Evolutionary conservation across 1,140 invertebrate genomes (phyloP), one percentile per base, ranked within the genome.

Genomic region (Brachionus rubens): DNA sequence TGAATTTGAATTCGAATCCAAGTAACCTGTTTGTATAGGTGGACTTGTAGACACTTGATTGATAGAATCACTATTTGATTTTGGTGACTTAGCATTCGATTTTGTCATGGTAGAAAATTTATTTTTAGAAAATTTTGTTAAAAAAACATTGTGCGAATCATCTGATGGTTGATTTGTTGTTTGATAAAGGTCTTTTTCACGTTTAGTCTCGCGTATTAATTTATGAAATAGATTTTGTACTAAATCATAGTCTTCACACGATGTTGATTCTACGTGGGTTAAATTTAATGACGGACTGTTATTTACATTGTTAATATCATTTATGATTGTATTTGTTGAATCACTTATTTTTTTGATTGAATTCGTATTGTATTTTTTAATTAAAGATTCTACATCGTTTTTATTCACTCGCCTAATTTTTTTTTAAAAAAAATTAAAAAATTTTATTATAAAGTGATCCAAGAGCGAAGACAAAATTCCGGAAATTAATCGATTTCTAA

Each of bases 311-410:
- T n/a, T 30, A n/a, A 65, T 14, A 28, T 65, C 59, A 24, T 41
- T 65, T 43, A 65, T 65, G 0, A 65, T 65, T 26, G 59, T 65
- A 9, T 65, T 65, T 65, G 59, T 65, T 14, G 59, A 65, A 43
- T 65, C 59, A 24, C 40, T 65, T 12, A 65, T 46, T 65, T 24
- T 36, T 10, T 65, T 65, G 1, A 16, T 16, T 36, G 33, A 36
- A 6, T 7, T 33, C 0, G 36, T 43, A n/a, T 21, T 41, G 41
- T 46, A 65, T 43, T 65, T 65, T 65, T 26, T 65, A 6, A 65
- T 16, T 3, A 65, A 19, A 65, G 19, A 9, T 41, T 65, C 59
- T 10, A 65, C 59, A 43, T 65, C 59, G 24, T 26, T 24, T 24
- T 41, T 43, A n/a, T 19, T 24, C 10, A 65, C 59, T 46, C 43